phyloP scores from a whole-genome alignment of 2,888 invertebrate species.

The Coelopa pilipes region DNA sequence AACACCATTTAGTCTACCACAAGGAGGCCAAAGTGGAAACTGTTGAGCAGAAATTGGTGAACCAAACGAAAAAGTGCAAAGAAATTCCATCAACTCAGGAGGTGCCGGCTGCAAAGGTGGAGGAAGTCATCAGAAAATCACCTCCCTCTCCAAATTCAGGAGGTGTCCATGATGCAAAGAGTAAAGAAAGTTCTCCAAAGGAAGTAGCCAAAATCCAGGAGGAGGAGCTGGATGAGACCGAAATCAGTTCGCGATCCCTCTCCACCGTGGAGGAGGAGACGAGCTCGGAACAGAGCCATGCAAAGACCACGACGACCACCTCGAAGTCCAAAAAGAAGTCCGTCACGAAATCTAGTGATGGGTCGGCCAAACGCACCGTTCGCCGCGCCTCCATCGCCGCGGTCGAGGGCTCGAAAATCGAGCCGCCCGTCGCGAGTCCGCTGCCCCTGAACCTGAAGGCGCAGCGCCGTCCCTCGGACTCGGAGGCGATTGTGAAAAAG shows the following conservation, averaged over 20 bases:
- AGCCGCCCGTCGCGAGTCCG: constrained; percentile 46
- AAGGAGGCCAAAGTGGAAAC: neutral
- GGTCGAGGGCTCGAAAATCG: constrained; percentile 60
- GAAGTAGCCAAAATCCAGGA: too few species aligned
- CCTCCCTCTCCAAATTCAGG: too few species aligned
- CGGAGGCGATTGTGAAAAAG: constrained; percentile 59
- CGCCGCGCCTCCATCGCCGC: constrained; percentile 62
- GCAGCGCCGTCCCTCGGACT: constrained; percentile 62
- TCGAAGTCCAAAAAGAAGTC: constrained; percentile 18
- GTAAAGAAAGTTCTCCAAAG: too few species aligned
- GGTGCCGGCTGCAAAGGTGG: neutral
- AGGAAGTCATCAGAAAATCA: too few species aligned
- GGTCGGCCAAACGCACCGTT: neutral
- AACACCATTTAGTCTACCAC: too few species aligned
- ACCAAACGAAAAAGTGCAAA: neutral
- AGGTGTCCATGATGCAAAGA: too few species aligned
- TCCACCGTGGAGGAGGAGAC: too few species aligned
- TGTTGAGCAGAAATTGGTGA: neutral
- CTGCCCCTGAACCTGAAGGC: constrained; percentile 42
- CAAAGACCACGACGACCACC: neutral
- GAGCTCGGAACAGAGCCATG: too few species aligned
- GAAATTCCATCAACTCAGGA: neutral
- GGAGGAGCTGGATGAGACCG: too few species aligned
- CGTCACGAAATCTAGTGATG: neutral
- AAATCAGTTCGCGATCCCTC: too few species aligned